phyloP scores from a whole-genome alignment of 2,113 vertebrate genomes.

The Meriones unguiculatus region DNA sequence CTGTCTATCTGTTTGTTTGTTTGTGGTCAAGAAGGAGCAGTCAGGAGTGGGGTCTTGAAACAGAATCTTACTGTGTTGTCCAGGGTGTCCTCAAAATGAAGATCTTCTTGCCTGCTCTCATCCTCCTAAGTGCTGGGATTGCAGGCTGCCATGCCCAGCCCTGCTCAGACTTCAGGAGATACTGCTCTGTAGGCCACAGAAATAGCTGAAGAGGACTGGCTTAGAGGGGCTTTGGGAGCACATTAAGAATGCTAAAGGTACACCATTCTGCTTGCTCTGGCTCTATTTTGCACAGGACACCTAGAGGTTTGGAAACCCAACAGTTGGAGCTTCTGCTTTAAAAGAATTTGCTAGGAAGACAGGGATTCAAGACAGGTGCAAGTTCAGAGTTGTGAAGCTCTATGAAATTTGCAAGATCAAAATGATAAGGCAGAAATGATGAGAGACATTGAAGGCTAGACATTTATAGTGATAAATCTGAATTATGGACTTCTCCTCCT shows the following conservation, averaged over 20 bases:
- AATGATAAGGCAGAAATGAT: neutral
- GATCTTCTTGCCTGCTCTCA: neutral
- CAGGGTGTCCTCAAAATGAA: neutral
- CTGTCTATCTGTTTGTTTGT: neutral
- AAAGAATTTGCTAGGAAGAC: slow-evolving; percentile 26
- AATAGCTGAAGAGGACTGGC: neutral
- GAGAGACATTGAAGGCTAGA: neutral
- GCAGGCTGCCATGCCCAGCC: neutral
- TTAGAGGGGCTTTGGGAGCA: neutral
- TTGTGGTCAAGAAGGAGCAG: neutral
- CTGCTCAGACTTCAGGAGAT: neutral
- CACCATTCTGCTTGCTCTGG: neutral
- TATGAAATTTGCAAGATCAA: slow-evolving; percentile 11
- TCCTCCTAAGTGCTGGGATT: neutral
- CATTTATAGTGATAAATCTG: neutral
- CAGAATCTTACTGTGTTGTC: neutral
- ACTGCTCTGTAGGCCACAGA: neutral
- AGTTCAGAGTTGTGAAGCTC: too few species aligned
- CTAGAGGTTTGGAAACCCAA: slow-evolving; percentile 2
- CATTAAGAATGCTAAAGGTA: neutral
- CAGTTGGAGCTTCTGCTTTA: neutral
- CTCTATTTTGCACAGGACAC: neutral
- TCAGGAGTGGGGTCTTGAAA: neutral
- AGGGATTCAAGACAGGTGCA: neutral
- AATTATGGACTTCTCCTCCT: neutral